Evolutionary conservation across 2,113 vertebrate species (phyloP).

Genomic region (Apaloderma vittatum): DNA sequence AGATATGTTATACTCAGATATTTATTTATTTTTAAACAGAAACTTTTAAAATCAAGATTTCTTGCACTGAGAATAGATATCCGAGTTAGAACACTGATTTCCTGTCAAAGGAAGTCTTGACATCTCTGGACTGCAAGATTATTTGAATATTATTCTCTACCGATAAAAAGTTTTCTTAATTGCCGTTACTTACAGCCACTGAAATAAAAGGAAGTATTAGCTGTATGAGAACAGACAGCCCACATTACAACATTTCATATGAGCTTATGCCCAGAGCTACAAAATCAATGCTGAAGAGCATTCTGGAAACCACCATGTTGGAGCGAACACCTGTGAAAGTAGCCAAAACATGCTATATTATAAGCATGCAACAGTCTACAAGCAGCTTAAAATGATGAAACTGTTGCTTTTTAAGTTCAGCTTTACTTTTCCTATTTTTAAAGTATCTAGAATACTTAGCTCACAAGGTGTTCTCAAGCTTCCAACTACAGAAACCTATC

Average conservation of each 20-base stretch:
- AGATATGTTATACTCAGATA: neutral
- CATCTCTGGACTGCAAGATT: neutral
- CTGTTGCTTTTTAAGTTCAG: neutral
- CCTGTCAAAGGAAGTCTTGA: neutral
- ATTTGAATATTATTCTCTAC: neutral
- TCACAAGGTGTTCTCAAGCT: neutral
- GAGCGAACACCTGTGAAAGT: neutral
- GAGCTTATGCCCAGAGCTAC: neutral
- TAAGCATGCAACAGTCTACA: accelerated
- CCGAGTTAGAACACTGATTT: neutral
- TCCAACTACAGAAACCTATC: neutral
- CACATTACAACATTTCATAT: neutral
- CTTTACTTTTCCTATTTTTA: neutral
- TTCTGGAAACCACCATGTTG: neutral
- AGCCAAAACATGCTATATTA: neutral
- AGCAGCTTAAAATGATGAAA: neutral
- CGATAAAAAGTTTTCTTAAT: neutral
- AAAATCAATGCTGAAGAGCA: neutral
- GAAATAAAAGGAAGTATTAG: neutral
- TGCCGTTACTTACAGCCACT: neutral
- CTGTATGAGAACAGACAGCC: neutral
- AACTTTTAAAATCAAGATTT: neutral
- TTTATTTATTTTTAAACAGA: neutral
- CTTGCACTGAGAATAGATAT: neutral
- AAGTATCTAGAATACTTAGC: neutral